These are phyloP conservation scores for Sclerurus mexicanus DNA, from an alignment of 2,113 vertebrate species.

Conservation along the genomic window DNA sequence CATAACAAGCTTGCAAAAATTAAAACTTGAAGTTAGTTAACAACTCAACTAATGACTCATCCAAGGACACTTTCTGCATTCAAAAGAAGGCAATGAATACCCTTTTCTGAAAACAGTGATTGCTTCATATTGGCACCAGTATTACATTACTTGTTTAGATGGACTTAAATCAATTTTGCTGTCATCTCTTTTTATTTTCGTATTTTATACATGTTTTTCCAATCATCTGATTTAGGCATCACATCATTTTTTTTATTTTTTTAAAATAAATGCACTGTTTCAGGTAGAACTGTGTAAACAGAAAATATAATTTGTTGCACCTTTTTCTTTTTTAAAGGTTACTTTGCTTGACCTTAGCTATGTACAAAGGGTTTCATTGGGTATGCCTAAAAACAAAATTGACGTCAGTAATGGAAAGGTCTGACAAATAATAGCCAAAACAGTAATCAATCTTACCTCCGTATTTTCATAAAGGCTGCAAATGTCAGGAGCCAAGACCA, in stretches of 20 bases:
- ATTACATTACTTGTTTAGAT: neutral
- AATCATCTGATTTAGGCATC: neutral
- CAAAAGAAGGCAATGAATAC: neutral
- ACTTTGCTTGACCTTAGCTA: neutral
- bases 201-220: neutral
- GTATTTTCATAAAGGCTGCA: neutral
- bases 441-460: neutral
- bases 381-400: neutral
- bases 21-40: neutral
- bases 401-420: neutral
- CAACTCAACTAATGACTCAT: neutral
- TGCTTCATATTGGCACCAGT: conserved; percentile 5
- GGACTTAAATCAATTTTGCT: neutral
- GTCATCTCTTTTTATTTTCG: conserved; percentile 28
- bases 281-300: neutral
- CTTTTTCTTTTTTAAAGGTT: neutral
- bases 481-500: neutral
- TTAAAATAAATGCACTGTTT: neutral
- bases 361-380: neutral
- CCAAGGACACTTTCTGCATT: neutral
- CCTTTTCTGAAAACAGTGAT: conserved; percentile 7
- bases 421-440: neutral
- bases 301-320: neutral
- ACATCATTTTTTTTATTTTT: neutral
- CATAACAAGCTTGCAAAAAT: neutral